These are phyloP conservation scores for Leuciscus waleckii DNA, from an alignment of 2,797 vertebrate genomes.

Conservation along the genomic window DNA sequence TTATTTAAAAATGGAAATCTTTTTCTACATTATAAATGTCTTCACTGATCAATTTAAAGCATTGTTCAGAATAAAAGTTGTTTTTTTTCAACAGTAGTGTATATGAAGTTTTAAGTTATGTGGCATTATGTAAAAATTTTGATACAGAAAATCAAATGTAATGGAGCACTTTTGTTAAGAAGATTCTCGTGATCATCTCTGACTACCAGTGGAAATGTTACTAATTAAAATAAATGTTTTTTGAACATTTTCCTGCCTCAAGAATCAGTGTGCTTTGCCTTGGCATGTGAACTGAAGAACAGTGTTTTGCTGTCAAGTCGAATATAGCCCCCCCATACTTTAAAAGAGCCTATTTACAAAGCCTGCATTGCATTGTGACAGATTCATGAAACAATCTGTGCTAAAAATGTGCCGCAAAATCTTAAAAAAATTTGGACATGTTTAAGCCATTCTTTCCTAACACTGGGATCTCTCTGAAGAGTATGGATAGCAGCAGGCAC, in stretches of 20 bases:
- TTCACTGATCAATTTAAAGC: neutral
- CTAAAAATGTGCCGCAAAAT: neutral
- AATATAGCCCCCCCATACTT: neutral
- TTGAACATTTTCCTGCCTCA: neutral
- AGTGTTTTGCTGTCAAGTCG: too few species aligned
- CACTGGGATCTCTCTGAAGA: neutral
- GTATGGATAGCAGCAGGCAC: neutral
- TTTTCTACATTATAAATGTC: neutral
- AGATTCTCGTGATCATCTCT: neutral
- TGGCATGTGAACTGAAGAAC: neutral
- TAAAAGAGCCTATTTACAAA: slow-evolving; percentile 12
- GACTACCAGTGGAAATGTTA: neutral
- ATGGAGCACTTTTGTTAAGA: neutral
- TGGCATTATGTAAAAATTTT: neutral
- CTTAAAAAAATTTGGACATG: neutral
- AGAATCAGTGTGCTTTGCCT: neutral
- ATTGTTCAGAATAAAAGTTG: neutral
- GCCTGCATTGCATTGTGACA: neutral
- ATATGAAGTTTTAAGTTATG: neutral
- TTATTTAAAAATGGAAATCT: neutral
- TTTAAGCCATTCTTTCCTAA: neutral
- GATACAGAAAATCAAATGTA: neutral
- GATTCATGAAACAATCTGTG: neutral
- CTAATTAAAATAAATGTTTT: neutral
- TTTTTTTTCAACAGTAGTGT: neutral